A percentile compares a stretch with the other conserved stretches of the same genome.
These are phyloP conservation scores for Pardosa pseudoannulata DNA, from an alignment of 2,888 invertebrate species.

Conservation along the genomic window DNA sequence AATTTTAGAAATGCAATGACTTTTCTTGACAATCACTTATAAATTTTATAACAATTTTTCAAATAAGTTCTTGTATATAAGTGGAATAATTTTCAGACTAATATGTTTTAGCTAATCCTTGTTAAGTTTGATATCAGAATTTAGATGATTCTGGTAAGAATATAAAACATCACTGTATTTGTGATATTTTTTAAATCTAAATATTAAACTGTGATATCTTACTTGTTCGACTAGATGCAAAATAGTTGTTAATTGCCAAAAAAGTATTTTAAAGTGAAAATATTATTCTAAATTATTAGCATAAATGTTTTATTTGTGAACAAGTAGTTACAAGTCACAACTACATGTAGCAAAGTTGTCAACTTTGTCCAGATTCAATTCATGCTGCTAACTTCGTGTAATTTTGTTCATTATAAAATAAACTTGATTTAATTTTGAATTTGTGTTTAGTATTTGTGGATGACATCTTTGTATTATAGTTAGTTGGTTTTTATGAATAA, in stretches of 20 bases:
- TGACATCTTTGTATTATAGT: too few relatives aligned
- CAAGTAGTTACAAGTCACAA: constrained; percentile 44
- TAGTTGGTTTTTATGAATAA: too few relatives aligned
- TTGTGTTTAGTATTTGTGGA: too few relatives aligned
- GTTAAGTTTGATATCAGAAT: background rate
- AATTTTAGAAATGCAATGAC: too few relatives aligned
- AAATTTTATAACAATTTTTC: too few relatives aligned
- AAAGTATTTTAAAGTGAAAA: constrained; percentile 5
- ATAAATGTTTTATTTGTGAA: constrained; percentile 50
- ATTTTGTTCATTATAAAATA: too few relatives aligned
- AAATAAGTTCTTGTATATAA: too few relatives aligned
- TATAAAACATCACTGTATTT: background rate
- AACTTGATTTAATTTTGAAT: too few relatives aligned
- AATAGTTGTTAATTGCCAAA: constrained; percentile 29
- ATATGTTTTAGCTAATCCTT: constrained; percentile 13
- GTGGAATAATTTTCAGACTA: too few relatives aligned
- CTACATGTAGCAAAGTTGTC: constrained; percentile 28
- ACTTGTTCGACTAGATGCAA: constrained; percentile 48
- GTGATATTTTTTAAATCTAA: constrained; percentile 13
- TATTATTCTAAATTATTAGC: constrained; percentile 20
- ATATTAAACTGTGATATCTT: constrained; percentile 34
- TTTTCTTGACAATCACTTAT: too few relatives aligned
- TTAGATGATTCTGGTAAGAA: constrained; percentile 26
- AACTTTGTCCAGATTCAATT: too few relatives aligned
- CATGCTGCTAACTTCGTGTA: too few relatives aligned